Base-by-base conservation (phyloP, 2,797 vertebrate genomes). In the Microctenopoma stevenorrisi region DNA sequence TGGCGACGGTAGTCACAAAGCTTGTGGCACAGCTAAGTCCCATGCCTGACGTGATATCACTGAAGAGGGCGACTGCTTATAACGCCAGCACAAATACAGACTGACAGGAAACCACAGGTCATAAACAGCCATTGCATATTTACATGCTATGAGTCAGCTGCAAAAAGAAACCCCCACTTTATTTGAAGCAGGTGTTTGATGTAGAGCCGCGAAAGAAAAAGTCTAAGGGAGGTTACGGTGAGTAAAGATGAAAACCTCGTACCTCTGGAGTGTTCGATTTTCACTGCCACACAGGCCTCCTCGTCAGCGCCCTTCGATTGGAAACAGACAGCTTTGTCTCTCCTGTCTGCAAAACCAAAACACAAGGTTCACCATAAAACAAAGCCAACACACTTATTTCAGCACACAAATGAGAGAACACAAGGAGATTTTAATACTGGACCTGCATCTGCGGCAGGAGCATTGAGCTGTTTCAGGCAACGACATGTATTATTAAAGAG, bases 251-350 rank as follows among this genome's bases (percentile, higher is more conserved):
- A 22, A 10, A 4, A 48, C 1, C 26, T 35, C 73, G 1, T 73
- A 94, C 94, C 91, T 89, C 48, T 74, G 47, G 92, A 87, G 46
- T 86, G 91, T 61, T 93, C 88, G 15, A 94, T 91, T 59, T 93
- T 94, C 87, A 94, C 88, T 1, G 81, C 91, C 65, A 94, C 90
- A n/a, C 93, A 94, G 55, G 84, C 77, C 28, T 91, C 90, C 35
- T 93, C 90, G 7, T 92, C 90, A 0, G 77, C 42, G 0, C 57
- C 82, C 52, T 73, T 86, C 46, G 89, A 82, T 74, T 88, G 85
- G 80, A 91, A 92, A 68, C 88, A 92, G 55, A 71, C 68, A n/a
- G 86, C 33, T 68, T 91, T 88, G 58, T 67, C 68, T 70, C 85
- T 88, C 71, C 81, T 91, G 60, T 90, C 93, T 94, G 86, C 66